Evolutionary conservation across 2,888 invertebrate species (phyloP).

Genomic region (Drosophila kambysellisi): DNA sequence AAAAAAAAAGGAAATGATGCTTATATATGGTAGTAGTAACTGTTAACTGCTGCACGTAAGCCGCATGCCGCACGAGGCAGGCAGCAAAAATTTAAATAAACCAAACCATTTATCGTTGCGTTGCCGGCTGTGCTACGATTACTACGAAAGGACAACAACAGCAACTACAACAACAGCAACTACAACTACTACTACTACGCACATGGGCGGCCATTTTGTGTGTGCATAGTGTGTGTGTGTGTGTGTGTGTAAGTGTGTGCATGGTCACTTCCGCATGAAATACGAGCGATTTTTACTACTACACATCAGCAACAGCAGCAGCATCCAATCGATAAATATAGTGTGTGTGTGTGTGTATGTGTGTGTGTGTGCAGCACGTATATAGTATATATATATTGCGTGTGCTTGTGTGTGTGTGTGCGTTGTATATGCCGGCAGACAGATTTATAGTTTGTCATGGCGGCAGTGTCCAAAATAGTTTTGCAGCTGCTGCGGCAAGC

Average conservation of each 20-base stretch:
- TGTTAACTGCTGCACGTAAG: slow-evolving; percentile 48
- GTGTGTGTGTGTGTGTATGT: slow-evolving; percentile 70
- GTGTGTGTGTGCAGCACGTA: slow-evolving; percentile 32
- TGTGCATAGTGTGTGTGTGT: slow-evolving; percentile 15
- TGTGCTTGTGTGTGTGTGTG: slow-evolving; percentile 15
- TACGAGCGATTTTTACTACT: slow-evolving; percentile 79
- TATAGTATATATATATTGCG: slow-evolving; percentile 18
- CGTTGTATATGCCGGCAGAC: slow-evolving; percentile 71
- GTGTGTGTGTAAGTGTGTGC: slow-evolving; percentile 23
- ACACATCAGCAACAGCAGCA: slow-evolving; percentile 66
- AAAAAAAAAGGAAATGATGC: slow-evolving; percentile 1
- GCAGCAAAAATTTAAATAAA: slow-evolving; percentile 73
- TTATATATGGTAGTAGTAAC: slow-evolving; percentile 31
- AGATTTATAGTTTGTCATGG: slow-evolving; percentile 79
- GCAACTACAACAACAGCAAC: slow-evolving; percentile 14
- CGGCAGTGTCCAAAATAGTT: slow-evolving; percentile 71
- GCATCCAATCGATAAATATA: slow-evolving; percentile 78
- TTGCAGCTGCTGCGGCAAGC: slow-evolving; percentile 44
- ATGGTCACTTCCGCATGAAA: slow-evolving; percentile 81
- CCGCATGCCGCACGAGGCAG: slow-evolving; percentile 19
- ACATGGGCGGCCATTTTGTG: slow-evolving; percentile 59
- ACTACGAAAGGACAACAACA: slow-evolving; percentile 44
- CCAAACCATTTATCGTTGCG: slow-evolving; percentile 73
- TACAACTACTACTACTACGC: slow-evolving; percentile 53
- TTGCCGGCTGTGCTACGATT: slow-evolving; percentile 67